These are phyloP conservation scores for Holacanthella duospinosa DNA, from an alignment of 2,888 invertebrate species.

Conservation along the genomic window DNA sequence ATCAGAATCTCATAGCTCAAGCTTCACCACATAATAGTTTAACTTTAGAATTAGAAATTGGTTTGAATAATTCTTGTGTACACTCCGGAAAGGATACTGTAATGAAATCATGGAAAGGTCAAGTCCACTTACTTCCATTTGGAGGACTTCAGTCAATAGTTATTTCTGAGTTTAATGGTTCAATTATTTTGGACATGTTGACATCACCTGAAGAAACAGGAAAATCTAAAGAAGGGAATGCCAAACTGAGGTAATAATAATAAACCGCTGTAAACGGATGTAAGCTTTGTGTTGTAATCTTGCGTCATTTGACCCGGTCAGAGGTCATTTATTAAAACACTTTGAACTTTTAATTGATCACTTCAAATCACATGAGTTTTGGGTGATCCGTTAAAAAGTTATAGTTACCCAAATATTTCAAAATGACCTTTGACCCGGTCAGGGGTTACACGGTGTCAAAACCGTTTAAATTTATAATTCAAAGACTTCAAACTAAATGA, in stretches of 20 bases:
- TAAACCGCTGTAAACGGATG: too few relatives aligned
- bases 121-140: background rate
- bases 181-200: background rate
- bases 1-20: background rate
- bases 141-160: background rate
- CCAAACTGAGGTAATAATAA: slow-evolving; percentile 47
- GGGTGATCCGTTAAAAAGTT: too few relatives aligned
- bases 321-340: too few relatives aligned
- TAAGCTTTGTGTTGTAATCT: too few relatives aligned
- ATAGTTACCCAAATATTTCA: too few relatives aligned
- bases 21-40: background rate
- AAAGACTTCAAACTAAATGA: too few relatives aligned
- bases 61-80: background rate
- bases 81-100: background rate
- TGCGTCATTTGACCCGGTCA: too few relatives aligned
- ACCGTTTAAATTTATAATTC: too few relatives aligned
- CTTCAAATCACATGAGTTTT: too few relatives aligned
- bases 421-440: too few relatives aligned
- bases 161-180: background rate
- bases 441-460: too few relatives aligned
- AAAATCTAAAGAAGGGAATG: slow-evolving; percentile 50
- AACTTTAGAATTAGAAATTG: background rate
- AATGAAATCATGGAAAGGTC: background rate
- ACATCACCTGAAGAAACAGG: slow-evolving; percentile 44
- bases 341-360: too few relatives aligned